Evolutionary conservation across 2,888 invertebrate genomes (phyloP), one percentile per base, ranked within the genome.

Genomic region (Melinaea menophilus): DNA sequence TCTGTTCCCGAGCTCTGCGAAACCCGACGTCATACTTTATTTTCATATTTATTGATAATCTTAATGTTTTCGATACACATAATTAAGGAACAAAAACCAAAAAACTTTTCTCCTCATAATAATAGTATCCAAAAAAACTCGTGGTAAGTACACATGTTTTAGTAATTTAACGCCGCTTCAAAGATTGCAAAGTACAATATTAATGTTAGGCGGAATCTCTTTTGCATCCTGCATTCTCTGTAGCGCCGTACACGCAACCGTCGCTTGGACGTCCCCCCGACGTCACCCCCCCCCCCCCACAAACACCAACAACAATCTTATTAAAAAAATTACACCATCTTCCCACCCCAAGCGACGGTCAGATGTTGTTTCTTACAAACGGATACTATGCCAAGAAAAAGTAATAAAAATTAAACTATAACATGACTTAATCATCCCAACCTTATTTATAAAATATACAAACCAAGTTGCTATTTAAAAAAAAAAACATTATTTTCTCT

Each of bases 81-180:
- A 90, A 84, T 86, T 86, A 88, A 91, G 91, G 91, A 91, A 91
- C 91, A 91, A 91, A 87, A 89, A 90, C 86, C 90, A 86, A 87
- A 90, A 81, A 82, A 79, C 78, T 81, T 79, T 82, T 84, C 81
- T 83, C 80, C 82, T 83, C 82, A 78, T 84, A 84, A 82, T 81
- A 80, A 82, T 85, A 88, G 88, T 88, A 88, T 87, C 88, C 88
- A 81, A 80, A 80, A 67, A 73, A 82, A 72, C 71, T 71, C 79
- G 80, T 81, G 81, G 80, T 89, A 89, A 88, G 88, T 89, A 88
- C 87, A 86, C 80, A 79, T 72, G 75, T 73, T 73, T 75, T 79
- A 79, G 77, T 80, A 80, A 77, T 72, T 76, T 76, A 77, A 81
- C 86, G 78, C 77, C 84, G 83, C 86, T 90, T 88, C 89, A 88